Evolutionary conservation across 2,797 vertebrate genomes (phyloP).

Genomic region (Cossypha caffra): DNA sequence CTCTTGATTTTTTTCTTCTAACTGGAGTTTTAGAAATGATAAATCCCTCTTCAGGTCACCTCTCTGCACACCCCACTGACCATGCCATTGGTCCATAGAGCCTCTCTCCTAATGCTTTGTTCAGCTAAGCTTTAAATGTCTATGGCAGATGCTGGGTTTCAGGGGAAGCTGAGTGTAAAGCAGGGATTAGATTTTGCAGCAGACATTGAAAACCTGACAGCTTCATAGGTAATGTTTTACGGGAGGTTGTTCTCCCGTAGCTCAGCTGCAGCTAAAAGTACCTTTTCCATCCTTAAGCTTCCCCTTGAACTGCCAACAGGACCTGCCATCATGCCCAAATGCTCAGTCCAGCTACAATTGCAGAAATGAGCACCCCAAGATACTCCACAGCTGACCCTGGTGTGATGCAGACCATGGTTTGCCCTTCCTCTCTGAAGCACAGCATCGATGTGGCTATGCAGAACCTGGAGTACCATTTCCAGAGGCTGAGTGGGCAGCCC

Average conservation of each 20-base stretch:
- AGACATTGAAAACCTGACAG: background rate
- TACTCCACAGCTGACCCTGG: background rate
- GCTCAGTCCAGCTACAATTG: background rate
- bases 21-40: background rate
- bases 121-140: background rate
- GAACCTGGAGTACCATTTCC: background rate
- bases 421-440: background rate
- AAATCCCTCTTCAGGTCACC: background rate
- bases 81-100: accelerated
- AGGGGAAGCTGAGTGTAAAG: background rate
- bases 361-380: background rate
- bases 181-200: background rate
- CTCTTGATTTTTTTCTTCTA: background rate
- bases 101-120: background rate
- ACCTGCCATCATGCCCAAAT: background rate
- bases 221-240: background rate
- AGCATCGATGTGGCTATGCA: accelerated
- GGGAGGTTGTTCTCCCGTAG: background rate
- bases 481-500: background rate
- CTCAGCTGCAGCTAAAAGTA: background rate
- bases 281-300: background rate
- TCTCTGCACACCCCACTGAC: background rate
- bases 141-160: accelerated
- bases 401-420: accelerated
- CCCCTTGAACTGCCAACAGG: background rate